Percentiles rank a stretch among this genome's conserved stretches.
Conservation (phyloP, 2,888 invertebrate genomes). For the Masnerella sp. region DNA sequence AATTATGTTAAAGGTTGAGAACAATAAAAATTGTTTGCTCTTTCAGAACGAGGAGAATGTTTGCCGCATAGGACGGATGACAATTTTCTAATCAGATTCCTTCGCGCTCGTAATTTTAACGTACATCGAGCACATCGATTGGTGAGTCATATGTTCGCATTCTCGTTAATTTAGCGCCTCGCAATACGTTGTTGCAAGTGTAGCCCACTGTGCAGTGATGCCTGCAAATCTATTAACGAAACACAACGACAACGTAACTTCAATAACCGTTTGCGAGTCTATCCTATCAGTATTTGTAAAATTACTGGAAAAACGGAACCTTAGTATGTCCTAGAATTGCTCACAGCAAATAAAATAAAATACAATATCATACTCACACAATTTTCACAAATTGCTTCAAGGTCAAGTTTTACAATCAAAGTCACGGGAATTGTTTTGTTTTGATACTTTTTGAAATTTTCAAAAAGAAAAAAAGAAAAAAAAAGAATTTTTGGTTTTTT, state of each 20-base stretch:
- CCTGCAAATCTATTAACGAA: slow-evolving; percentile 49
- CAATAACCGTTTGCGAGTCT: slow-evolving; percentile 46
- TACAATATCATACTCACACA: too few relatives aligned
- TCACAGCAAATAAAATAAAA: too few relatives aligned
- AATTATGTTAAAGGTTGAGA: too few relatives aligned
- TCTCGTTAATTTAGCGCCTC: slow-evolving; percentile 44
- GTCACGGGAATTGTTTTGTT: slow-evolving; percentile 1
- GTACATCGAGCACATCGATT: slow-evolving; percentile 85
- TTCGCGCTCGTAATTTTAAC: slow-evolving; percentile 86
- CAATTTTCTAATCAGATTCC: slow-evolving; percentile 85
- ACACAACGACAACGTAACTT: slow-evolving; percentile 41
- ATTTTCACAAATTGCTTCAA: too few relatives aligned
- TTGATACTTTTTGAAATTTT: too few relatives aligned
- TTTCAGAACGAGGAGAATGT: slow-evolving; percentile 86
- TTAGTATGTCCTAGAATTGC: too few relatives aligned
- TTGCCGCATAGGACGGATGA: slow-evolving; percentile 87
- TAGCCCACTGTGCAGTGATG: slow-evolving; percentile 14
- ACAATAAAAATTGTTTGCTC: too few relatives aligned
- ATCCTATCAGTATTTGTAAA: slow-evolving; percentile 32
- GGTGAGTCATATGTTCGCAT: slow-evolving; percentile 79
- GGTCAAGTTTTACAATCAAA: too few relatives aligned
- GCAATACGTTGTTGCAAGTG: slow-evolving; percentile 45
- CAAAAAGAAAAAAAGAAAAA: too few relatives aligned
- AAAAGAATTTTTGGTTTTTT: neutral
- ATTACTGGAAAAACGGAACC: neutral